Conservation (phyloP, 2,888 invertebrate species). For the Eretmocerus hayati region DNA sequence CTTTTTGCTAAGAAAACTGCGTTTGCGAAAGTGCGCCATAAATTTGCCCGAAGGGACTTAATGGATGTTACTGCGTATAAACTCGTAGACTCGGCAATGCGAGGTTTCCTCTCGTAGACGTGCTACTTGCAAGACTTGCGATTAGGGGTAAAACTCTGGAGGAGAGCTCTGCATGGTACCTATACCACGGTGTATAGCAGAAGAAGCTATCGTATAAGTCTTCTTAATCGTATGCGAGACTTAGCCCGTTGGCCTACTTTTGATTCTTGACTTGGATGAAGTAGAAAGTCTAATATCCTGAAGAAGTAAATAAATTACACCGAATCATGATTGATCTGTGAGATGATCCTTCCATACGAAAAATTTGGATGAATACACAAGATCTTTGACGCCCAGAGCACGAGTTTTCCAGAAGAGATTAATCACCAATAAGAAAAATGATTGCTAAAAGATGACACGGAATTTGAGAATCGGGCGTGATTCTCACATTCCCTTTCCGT, state of each 20-base stretch:
- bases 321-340: too few species aligned
- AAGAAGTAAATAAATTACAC: too few species aligned
- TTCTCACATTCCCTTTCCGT: too few species aligned
- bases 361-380: too few species aligned
- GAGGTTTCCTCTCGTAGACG: not conserved
- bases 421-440: too few species aligned
- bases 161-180: not conserved
- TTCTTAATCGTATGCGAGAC: not conserved
- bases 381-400: too few species aligned
- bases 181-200: not conserved
- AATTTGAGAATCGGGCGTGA: too few species aligned
- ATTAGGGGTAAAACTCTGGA: not conserved
- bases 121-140: not conserved
- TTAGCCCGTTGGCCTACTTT: not conserved
- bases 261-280: not conserved
- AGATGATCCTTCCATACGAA: too few species aligned
- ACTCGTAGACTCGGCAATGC: slow-evolving; percentile 1
- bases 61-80: slow-evolving; percentile 14
- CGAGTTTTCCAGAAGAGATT: too few species aligned
- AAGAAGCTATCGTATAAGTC: not conserved
- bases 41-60: slow-evolving; percentile 9
- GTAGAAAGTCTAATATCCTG: too few species aligned
- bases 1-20: slow-evolving; percentile 8
- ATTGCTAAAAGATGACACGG: too few species aligned
- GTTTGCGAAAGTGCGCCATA: slow-evolving; percentile 12